Evolutionary conservation across 2,113 vertebrate species (phyloP), one percentile per base, ranked within the genome.

Genomic region (Galemys pyrenaicus): DNA sequence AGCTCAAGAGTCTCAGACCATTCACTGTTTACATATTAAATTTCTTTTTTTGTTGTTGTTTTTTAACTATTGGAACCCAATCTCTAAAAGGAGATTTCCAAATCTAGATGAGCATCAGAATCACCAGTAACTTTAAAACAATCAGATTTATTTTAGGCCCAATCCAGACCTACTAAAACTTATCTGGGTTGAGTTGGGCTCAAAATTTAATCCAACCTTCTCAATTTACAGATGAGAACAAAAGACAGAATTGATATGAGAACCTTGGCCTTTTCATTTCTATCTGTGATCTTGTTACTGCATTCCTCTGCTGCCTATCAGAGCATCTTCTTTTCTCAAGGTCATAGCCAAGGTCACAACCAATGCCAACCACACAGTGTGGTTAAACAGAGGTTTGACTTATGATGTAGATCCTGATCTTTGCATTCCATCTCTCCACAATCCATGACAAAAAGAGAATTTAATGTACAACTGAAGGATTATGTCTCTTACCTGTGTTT

Each of bases 81-180:
- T 82, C 92, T 92, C 62, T 84, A 56, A 73, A 92, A 92, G 81
- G 44, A 77, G 44, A 71, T 78, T 44, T 94, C 81, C 64, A 89
- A 78, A 82, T 46, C 13, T 65, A 77, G 24, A 85, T n/a, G 51
- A 68, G 24, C 35, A 51, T 88, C 64, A 92, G 67, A 86, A 81
- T 56, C 85, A 86, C 12, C 16, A 70, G 65, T 37, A 37, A 94
- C 74, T 60, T 75, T 87, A 20, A 44, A 37, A 60, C 78, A 84
- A 30, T 24, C 13, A 17, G n/a, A 83, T 54, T 91, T 78, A 54
- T 91, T n/a, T n/a, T 46, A 68, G 39, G 13, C 39, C 77, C 10
- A 51, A 44, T 19, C 68, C 51, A 71, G 44, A 51, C 44, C 60
- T 65, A 37, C 41, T 19, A 81, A 39, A 78, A 71, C 51, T 51